Conservation (phyloP, 2,113 vertebrate species). For the Psophia crepitans region DNA sequence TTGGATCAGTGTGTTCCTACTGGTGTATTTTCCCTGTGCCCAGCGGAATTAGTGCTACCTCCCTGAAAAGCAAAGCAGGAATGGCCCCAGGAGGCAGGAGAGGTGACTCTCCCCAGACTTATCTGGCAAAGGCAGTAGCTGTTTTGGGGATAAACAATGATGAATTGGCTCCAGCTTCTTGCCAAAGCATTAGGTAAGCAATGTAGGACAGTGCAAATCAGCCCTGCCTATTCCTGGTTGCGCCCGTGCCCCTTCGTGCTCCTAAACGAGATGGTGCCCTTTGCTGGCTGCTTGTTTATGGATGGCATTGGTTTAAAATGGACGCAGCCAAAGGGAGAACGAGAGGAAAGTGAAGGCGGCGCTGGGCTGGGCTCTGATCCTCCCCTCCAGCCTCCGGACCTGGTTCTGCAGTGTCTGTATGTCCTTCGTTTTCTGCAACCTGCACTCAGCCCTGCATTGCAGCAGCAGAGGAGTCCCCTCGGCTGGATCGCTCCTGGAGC, state of each 20-base stretch:
- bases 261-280: neutral
- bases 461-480: constrained; percentile 54
- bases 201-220: neutral
- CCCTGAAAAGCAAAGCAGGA: constrained; percentile 12
- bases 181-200: constrained; percentile 25
- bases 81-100: neutral
- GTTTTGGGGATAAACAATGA: constrained; percentile 41
- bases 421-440: constrained; percentile 68
- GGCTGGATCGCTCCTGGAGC: neutral
- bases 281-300: neutral
- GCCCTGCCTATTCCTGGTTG: neutral
- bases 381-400: constrained; percentile 22
- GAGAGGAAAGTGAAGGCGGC: rapidly evolving
- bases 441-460: constrained; percentile 74
- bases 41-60: neutral
- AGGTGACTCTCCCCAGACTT: neutral
- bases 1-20: neutral
- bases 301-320: neutral
- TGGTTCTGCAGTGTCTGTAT: constrained; percentile 62
- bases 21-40: neutral
- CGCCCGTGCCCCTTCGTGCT: neutral
- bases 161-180: neutral
- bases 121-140: constrained; percentile 15
- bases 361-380: neutral
- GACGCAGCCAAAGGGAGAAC: neutral